Percentiles rank a stretch among this genome's conserved stretches.
Conservation (phyloP, 2,797 vertebrate species). For the Chiloscyllium punctatum region DNA sequence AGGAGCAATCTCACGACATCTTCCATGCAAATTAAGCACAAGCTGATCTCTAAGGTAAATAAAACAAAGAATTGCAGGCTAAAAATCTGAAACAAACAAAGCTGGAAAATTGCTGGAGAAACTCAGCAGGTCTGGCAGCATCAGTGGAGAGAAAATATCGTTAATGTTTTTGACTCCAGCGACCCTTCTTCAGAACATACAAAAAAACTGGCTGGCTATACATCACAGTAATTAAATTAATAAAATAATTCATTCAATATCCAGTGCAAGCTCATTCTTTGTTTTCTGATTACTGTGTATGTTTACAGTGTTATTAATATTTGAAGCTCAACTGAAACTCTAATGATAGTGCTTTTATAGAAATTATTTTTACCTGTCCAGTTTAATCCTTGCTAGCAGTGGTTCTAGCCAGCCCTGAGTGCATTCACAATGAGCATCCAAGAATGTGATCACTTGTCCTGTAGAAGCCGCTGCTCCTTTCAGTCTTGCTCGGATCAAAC, state of each 20-base stretch:
- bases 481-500: conserved; percentile 89
- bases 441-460: conserved; percentile 96
- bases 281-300: neutral
- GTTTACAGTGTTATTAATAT: neutral
- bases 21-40: neutral
- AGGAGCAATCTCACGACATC: too few relatives aligned
- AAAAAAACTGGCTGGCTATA: neutral
- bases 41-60: neutral
- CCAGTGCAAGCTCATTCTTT: neutral
- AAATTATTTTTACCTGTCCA: conserved; percentile 74
- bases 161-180: too few relatives aligned
- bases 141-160: too few relatives aligned
- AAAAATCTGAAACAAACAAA: too few relatives aligned
- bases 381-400: conserved; percentile 86
- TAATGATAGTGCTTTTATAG: neutral
- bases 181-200: neutral
- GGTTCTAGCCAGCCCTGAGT: conserved; percentile 95
- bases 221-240: neutral
- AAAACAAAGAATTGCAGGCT: too few relatives aligned
- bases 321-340: neutral
- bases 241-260: neutral
- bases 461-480: conserved; percentile 92
- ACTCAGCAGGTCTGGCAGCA: too few relatives aligned
- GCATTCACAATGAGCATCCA: conserved; percentile 97
- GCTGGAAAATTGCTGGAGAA: too few relatives aligned